phyloP scores from a whole-genome alignment of 1,140 invertebrate genomes.

The Aleiodes sp. region DNA sequence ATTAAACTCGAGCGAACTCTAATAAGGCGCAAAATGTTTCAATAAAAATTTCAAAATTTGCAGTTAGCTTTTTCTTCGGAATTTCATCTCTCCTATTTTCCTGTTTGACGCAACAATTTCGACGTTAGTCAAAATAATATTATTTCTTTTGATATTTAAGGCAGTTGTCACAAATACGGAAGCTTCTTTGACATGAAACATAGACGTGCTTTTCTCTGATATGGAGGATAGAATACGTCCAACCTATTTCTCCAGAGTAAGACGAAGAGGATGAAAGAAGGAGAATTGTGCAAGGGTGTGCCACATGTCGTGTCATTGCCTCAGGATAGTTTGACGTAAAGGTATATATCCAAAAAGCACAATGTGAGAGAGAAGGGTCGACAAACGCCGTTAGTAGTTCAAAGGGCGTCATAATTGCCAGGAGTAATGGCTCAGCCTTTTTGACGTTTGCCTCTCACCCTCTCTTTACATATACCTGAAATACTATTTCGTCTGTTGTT shows the following conservation, averaged over 20 bases:
- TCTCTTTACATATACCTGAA: neutral
- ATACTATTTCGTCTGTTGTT: neutral
- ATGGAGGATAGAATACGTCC: neutral
- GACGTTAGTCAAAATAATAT: neutral
- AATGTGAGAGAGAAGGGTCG: constrained; percentile 2
- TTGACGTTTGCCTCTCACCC: constrained; percentile 34
- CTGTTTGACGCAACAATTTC: no score
- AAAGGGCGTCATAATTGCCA: constrained; percentile 48
- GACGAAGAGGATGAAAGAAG: neutral
- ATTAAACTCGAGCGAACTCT: no score
- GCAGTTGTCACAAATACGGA: constrained; percentile 14
- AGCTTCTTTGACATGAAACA: neutral
- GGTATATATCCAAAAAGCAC: constrained; percentile 5
- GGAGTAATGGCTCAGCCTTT: constrained; percentile 43
- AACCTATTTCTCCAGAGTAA: no score
- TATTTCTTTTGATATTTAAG: constrained; percentile 2
- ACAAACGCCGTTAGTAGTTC: constrained; percentile 31
- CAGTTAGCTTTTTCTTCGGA: neutral
- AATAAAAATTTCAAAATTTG: neutral
- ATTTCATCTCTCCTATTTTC: no score
- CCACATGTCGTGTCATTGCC: neutral
- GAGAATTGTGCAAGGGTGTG: neutral
- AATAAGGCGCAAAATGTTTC: no score
- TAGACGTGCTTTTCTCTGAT: neutral
- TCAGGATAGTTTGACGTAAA: neutral